Conservation (phyloP, 2,888 invertebrate genomes). For the Eulithis testata region DNA sequence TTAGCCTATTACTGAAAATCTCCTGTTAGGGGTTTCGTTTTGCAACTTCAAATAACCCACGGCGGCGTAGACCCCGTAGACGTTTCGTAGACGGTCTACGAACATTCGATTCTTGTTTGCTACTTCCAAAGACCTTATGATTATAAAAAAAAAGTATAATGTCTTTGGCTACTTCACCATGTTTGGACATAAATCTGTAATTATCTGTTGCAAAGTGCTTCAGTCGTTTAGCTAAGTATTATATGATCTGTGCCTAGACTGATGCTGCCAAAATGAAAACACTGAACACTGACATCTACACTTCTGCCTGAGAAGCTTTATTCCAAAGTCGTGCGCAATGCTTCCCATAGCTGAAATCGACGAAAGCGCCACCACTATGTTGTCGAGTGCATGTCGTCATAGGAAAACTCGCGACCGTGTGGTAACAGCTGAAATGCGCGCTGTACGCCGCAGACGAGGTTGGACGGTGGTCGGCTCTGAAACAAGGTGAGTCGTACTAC, state of each 20-base stretch:
- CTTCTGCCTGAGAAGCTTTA: conserved; percentile 37
- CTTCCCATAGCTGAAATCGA: conserved; percentile 76
- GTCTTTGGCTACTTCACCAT: conserved; percentile 28
- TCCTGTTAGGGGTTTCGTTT: too few species aligned
- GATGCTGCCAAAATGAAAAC: conserved; percentile 9
- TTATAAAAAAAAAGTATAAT: too few species aligned
- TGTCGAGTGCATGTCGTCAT: conserved; percentile 62
- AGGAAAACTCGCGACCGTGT: conserved; percentile 73
- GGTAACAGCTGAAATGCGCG: conserved; percentile 77
- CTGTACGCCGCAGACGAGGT: conserved; percentile 86
- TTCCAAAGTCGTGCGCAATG: conserved; percentile 51
- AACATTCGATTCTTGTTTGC: not conserved
- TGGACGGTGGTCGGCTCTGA: conserved; percentile 92
- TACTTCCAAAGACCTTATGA: too few species aligned
- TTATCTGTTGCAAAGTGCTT: too few species aligned
- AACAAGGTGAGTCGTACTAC: conserved; percentile 84
- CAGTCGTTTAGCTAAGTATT: too few species aligned
- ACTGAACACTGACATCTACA: conserved; percentile 57
- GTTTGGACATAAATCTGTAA: not conserved
- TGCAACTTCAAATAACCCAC: too few species aligned
- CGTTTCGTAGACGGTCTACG: not conserved
- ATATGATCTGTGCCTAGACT: too few species aligned
- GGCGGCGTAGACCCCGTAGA: not conserved
- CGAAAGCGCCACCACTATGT: conserved; percentile 65
- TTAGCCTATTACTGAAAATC: too few species aligned